These are phyloP conservation scores for Lasioglossum albipes DNA, from an alignment of 1,140 invertebrate genomes.

Conservation along the genomic window DNA sequence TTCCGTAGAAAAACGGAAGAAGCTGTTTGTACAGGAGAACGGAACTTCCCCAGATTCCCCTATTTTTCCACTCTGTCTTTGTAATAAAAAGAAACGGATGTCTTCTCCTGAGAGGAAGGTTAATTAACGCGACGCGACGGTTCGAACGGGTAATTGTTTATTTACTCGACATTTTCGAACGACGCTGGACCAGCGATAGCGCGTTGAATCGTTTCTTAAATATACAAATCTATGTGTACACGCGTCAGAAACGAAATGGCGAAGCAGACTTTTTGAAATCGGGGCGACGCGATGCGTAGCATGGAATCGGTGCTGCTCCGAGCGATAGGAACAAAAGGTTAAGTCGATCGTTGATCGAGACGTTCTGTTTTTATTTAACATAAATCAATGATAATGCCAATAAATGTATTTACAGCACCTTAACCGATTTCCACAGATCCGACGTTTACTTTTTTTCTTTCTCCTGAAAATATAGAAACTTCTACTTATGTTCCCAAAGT, in stretches of 20 bases:
- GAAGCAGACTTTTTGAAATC: slow-evolving; percentile 27
- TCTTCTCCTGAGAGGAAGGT: background rate
- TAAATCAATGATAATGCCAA: slow-evolving; percentile 55
- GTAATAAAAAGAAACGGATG: slow-evolving; percentile 5
- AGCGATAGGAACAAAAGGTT: slow-evolving; percentile 33
- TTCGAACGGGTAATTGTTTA: slow-evolving; percentile 23
- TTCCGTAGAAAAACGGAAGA: background rate
- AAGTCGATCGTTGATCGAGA: slow-evolving; percentile 49
- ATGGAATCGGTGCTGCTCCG: slow-evolving; percentile 6
- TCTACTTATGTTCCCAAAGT: background rate
- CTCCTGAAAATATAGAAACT: background rate
- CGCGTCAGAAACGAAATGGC: slow-evolving; percentile 2
- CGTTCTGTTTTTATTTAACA: slow-evolving; percentile 60
- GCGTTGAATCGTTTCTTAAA: background rate
- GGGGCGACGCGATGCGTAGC: background rate
- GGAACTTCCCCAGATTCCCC: background rate
- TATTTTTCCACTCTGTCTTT: background rate
- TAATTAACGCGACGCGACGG: slow-evolving; percentile 17
- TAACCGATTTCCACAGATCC: slow-evolving; percentile 27
- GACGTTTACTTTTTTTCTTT: background rate
- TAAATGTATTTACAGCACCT: slow-evolving; percentile 63
- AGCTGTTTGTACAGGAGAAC: slow-evolving; percentile 4
- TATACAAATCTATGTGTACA: slow-evolving; percentile 33
- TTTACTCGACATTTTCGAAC: slow-evolving; percentile 35
- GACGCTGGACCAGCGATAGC: slow-evolving; percentile 10